Evolutionary conservation across 2,797 vertebrate species (phyloP), one percentile per base, ranked within the genome.

Genomic region (Nothura maculosa): DNA sequence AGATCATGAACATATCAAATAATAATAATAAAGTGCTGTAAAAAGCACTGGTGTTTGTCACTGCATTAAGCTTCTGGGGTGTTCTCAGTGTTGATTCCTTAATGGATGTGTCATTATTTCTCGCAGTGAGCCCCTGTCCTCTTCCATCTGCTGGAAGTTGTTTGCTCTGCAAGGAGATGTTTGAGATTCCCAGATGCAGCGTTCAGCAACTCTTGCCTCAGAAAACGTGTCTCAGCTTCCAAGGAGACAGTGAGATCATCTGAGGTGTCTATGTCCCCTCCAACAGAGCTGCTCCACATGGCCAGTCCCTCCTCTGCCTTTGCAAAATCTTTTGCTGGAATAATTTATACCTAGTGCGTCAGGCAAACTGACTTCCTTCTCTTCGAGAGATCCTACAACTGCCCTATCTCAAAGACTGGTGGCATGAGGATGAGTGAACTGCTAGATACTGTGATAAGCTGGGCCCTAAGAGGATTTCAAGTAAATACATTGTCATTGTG

Each of bases 401-500:
- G 30, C 30, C 30, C 20, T 22, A 21, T 32, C 30, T 32, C 43
- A 66, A n/a, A 47, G n/a, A 19, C 52, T 19, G 28, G 52, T 19
- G 52, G 52, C 18, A 18, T 55, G 30, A 10, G 52, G 28, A 55
- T 55, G 30, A 30, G 9, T 45, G 62, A 20, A 27, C 43, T 45
- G 27, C 30, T 55, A 50, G 34, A 16, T 18, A 1, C 19, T 0
- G 0, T 27, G 30, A 5, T 13, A 24, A 75, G 10, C 67, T 4
- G 7, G 21, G 54, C 12, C 20, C 2, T 0, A 40, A 45, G 45
- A 73, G 19, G 12, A 55, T 11, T 28, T 9, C 32, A 10, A 15
- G 5, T 7, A 47, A 30, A 7, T 11, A 12, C 16, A 9, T 15
- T 68, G 60, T 54, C 92, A 64, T 38, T 36, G n/a, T 27, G 68